A percentile compares a stretch with the other conserved stretches of the same genome.
Conservation (phyloP, 2,113 vertebrate species). For the Cyphomyrus plagiostoma region DNA sequence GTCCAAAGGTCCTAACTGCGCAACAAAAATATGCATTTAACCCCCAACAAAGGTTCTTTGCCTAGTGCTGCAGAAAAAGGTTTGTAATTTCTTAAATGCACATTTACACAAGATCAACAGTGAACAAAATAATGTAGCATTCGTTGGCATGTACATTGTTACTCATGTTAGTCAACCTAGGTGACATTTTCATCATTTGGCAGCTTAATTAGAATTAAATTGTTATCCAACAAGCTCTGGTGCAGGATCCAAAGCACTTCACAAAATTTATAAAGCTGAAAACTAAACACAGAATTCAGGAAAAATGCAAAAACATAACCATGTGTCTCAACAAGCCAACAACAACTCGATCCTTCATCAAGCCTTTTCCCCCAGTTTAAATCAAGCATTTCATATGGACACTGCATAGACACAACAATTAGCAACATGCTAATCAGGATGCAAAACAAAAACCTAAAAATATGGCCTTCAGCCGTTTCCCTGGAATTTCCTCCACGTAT, state of each 20-base stretch:
- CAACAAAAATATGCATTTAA: background rate
- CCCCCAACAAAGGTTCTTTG: conserved; percentile 42
- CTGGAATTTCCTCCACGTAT: conserved; percentile 2
- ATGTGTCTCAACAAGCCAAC: conserved; percentile 33
- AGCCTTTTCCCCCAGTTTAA: conserved; percentile 33
- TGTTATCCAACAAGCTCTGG: conserved; percentile 36
- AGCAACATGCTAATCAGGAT: background rate
- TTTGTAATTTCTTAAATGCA: conserved; percentile 31
- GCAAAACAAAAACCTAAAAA: background rate
- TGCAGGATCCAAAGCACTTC: conserved; percentile 44
- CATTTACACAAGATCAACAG: conserved; percentile 41
- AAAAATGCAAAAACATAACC: conserved; percentile 30
- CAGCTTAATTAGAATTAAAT: conserved; percentile 36
- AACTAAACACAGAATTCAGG: conserved; percentile 11
- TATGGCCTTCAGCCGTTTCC: background rate
- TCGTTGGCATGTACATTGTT: conserved; percentile 16
- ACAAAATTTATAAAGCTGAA: conserved; percentile 32
- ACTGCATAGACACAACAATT: conserved; percentile 1
- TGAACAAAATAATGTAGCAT: conserved; percentile 22
- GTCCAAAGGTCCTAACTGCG: too few relatives aligned
- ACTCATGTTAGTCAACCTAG: conserved; percentile 24
- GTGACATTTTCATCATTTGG: conserved; percentile 33
- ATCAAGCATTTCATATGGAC: background rate
- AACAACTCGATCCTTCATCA: conserved; percentile 39
- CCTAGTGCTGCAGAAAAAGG: conserved; percentile 37